These are phyloP conservation scores for Micromys minutus DNA, from an alignment of 2,113 vertebrate species.

Conservation along the genomic window DNA sequence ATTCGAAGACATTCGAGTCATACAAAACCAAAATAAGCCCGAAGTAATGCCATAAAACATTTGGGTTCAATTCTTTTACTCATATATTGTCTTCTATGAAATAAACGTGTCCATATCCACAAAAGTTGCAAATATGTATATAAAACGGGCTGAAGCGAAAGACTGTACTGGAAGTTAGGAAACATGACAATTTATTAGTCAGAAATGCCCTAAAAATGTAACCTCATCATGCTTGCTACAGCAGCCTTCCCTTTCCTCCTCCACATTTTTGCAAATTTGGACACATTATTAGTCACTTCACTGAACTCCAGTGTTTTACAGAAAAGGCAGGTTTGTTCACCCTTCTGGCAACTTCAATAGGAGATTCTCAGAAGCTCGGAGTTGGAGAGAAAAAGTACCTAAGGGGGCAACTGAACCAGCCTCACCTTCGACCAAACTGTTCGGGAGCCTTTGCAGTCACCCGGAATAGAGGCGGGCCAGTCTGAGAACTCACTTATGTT, in stretches of 20 bases:
- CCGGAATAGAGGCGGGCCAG: not conserved
- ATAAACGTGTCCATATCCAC: not conserved
- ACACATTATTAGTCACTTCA: constrained; percentile 75
- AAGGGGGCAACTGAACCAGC: not conserved
- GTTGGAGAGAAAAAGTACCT: constrained; percentile 29
- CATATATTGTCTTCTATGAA: not conserved
- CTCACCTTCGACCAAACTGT: constrained; percentile 43
- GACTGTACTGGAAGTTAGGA: not conserved
- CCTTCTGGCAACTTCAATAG: constrained; percentile 37
- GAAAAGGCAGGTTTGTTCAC: constrained; percentile 54
- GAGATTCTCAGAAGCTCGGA: constrained; percentile 39
- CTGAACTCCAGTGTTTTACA: constrained; percentile 42
- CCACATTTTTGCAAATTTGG: constrained; percentile 69
- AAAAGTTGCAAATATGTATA: not conserved
- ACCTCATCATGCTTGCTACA: constrained; percentile 62
- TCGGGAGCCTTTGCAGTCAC: not conserved
- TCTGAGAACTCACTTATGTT: constrained; percentile 52
- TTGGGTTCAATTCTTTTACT: constrained; percentile 1
- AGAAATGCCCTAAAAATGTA: constrained; percentile 70
- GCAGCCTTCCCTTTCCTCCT: constrained; percentile 66
- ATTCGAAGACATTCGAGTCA: not conserved
- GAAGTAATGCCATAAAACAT: not conserved
- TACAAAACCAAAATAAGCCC: not conserved
- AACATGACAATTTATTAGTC: constrained; percentile 61
- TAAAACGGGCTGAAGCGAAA: not conserved